Percentiles rank a stretch among this genome's conserved stretches.
phyloP scores from a whole-genome alignment of 2,797 vertebrate species.

The Rhinatrema bivittatum region DNA sequence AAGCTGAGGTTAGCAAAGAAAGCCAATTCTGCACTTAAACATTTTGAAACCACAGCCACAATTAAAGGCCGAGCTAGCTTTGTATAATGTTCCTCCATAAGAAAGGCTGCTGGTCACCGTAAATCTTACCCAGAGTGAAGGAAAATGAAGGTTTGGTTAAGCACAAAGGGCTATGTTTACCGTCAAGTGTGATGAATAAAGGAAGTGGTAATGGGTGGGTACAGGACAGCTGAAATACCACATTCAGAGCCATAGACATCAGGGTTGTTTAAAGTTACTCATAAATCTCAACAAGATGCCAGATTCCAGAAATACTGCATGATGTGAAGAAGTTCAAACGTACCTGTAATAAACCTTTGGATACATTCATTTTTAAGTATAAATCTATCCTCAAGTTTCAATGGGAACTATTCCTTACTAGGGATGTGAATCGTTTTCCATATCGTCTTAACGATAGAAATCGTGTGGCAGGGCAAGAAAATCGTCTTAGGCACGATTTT shows the following conservation, averaged over 20 bases:
- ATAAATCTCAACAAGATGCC: constrained; percentile 15
- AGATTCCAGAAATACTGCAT: neutral
- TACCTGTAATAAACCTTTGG: no score
- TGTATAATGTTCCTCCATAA: constrained; percentile 18
- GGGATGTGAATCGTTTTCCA: no score
- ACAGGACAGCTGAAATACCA: constrained; percentile 30
- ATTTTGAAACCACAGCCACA: constrained; percentile 37
- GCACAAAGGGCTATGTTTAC: constrained; percentile 37
- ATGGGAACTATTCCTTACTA: no score
- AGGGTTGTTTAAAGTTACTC: constrained; percentile 17
- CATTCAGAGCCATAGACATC: constrained; percentile 21
- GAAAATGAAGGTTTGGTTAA: constrained; percentile 42
- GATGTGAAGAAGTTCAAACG: neutral
- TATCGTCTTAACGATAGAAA: no score
- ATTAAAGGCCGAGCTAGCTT: constrained; percentile 41
- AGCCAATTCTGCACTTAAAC: constrained; percentile 32
- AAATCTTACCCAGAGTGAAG: constrained; percentile 36
- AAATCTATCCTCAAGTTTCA: no score
- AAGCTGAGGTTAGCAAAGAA: constrained; percentile 31
- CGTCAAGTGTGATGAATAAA: constrained; percentile 25
- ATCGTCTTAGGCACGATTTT: no score
- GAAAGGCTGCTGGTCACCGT: constrained; percentile 30
- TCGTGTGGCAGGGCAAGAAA: no score
- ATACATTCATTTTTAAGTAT: no score
- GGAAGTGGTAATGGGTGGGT: constrained; percentile 38